A percentile compares a stretch with the other conserved stretches of the same genome.
phyloP scores from a whole-genome alignment of 2,113 vertebrate species.

The Tauraco erythrolophus region DNA sequence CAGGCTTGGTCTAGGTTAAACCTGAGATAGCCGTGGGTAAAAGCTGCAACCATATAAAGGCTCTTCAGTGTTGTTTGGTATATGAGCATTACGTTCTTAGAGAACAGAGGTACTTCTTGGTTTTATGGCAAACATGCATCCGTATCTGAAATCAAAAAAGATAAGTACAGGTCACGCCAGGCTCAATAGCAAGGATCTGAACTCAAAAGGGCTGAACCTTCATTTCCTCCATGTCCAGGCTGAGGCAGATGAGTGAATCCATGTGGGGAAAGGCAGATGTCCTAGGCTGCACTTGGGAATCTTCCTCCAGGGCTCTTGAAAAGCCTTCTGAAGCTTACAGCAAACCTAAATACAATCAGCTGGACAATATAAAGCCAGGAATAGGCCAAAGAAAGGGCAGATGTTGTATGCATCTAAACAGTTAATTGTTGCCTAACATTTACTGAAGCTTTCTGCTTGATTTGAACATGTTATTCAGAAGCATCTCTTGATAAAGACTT shows the following conservation, averaged over 20 bases:
- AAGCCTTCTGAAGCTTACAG: not conserved
- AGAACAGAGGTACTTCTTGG: not conserved
- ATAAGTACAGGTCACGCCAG: not conserved
- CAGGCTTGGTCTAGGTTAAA: not conserved
- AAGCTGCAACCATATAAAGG: not conserved
- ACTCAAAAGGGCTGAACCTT: not conserved
- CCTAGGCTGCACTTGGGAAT: not conserved
- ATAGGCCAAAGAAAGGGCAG: not conserved
- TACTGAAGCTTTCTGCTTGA: not conserved
- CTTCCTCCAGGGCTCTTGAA: not conserved
- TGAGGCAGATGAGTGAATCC: not conserved
- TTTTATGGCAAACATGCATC: not conserved
- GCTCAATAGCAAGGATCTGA: not conserved
- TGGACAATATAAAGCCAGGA: not conserved
- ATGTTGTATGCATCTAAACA: not conserved
- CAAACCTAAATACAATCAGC: not conserved
- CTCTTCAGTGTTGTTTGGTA: not conserved
- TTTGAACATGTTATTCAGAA: not conserved
- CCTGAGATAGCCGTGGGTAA: fast-evolving
- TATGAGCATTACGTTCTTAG: not conserved
- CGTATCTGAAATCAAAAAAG: not conserved
- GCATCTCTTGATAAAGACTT: not conserved
- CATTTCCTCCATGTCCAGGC: fast-evolving
- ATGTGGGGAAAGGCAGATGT: fast-evolving
- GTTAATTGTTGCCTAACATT: not conserved